Conservation (phyloP, 2,113 vertebrate genomes). For the Alouatta palliata region DNA sequence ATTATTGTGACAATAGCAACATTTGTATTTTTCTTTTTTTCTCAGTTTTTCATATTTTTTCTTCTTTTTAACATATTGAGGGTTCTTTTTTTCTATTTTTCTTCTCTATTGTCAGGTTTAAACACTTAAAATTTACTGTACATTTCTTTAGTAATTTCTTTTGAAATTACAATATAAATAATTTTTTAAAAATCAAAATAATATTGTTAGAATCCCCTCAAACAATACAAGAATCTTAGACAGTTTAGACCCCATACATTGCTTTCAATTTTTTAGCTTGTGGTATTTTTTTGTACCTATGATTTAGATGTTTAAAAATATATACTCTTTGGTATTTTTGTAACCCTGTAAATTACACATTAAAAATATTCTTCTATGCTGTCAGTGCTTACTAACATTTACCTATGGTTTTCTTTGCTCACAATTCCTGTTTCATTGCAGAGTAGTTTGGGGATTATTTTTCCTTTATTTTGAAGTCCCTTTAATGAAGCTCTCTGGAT, state of each 20-base stretch:
- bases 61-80: neutral
- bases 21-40: neutral
- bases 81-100: neutral
- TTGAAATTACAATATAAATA: neutral
- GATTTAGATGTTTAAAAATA: neutral
- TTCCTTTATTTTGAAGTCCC: neutral
- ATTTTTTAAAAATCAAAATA: neutral
- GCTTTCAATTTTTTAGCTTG: neutral
- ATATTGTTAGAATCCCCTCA: neutral
- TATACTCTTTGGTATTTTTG: neutral
- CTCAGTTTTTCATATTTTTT: neutral
- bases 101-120: neutral
- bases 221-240: neutral
- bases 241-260: neutral
- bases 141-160: neutral
- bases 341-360: neutral
- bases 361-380: neutral
- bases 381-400: neutral
- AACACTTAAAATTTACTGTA: neutral
- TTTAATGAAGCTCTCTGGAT: constrained; percentile 22
- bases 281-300: neutral
- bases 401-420: neutral
- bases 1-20: neutral
- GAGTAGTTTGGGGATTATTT: neutral
- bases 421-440: neutral